Evolutionary conservation across 2,888 invertebrate species (phyloP), one percentile per base, ranked within the genome.

Genomic region (Alviniconcha strummeri): DNA sequence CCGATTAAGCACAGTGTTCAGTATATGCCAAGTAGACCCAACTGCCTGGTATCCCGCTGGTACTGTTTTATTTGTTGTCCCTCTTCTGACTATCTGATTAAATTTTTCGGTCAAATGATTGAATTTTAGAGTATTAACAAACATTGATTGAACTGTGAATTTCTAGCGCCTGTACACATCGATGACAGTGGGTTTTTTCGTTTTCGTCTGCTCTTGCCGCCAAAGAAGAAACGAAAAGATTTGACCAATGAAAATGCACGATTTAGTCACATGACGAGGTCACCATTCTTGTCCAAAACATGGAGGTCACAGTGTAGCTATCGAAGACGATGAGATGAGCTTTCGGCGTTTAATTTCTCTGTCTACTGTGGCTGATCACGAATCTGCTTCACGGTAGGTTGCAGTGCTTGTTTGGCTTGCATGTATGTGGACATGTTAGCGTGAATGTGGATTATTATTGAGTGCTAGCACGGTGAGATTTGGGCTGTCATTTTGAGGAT

Each of bases 241-340:
- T 77, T 77, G 82, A 82, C 82, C 82, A 82, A 82, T 82, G 67
- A 82, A 36, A 71, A 11, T 17, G n/a, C 69, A 54, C 15, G n/a
- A 55, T 36, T 56, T 69, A 60, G 82, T 82, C 82, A 82, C 82
- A 77, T 82, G 82, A 55, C 67, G 76, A 77, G 82, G 82, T 82
- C 82, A 82, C 64, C 82, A 82, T 82, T 82, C 67, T 54, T 82
- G 77, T 82, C 77, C 82, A 82, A 76, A 82, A 82, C 77, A 82
- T 82, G 82, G 82, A 82, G 82, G 82, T 82, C 82, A 82, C 55
- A 56, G 77, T 77, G 56, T 64, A 57, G 76, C 56, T 54, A 60
- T 67, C 56, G 56, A 82, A 75, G 82, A 64, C 76, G 76, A 67
- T 15, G 76, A 36, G 36, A 77, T 82, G 69, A 19, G 15, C 19